Evolutionary conservation across 2,888 invertebrate species (phyloP).

Genomic region (Hirtodrosophila histrioides): DNA sequence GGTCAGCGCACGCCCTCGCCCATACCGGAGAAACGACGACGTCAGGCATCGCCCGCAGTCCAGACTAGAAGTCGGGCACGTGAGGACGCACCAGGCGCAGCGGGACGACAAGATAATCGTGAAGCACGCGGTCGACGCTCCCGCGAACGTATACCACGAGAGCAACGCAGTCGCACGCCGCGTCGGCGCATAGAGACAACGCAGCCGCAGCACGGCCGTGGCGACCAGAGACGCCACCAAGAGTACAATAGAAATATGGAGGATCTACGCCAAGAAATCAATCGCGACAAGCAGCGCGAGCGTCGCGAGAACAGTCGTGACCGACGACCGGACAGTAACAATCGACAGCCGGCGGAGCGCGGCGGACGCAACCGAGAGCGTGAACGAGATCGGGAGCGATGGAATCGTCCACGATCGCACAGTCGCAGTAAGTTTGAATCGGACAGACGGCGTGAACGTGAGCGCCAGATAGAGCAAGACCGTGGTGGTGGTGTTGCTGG

Average conservation of each 20-base stretch:
- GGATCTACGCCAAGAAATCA: constrained; percentile 84
- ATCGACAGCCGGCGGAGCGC: constrained; percentile 74
- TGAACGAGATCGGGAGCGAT: constrained; percentile 81
- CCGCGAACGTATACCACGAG: constrained; percentile 22
- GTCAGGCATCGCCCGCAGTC: constrained; percentile 51
- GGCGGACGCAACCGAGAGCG: constrained; percentile 42
- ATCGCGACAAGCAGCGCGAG: constrained; percentile 85
- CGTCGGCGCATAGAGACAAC: constrained; percentile 54
- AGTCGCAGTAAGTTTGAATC: constrained; percentile 84
- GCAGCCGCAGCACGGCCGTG: constrained; percentile 47
- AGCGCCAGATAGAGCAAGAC: constrained; percentile 83
- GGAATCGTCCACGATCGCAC: constrained; percentile 81
- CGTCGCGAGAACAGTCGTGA: constrained; percentile 84
- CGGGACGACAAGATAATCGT: constrained; percentile 37
- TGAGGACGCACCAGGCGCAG: constrained; percentile 44
- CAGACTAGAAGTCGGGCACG: constrained; percentile 41
- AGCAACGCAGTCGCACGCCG: constrained; percentile 60
- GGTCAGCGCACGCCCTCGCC: constrained; percentile 85
- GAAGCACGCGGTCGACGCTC: constrained; percentile 42
- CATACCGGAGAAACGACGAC: constrained; percentile 79
- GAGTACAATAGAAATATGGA: constrained; percentile 83
- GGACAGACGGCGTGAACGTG: constrained; percentile 82
- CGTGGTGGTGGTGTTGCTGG: constrained; percentile 81
- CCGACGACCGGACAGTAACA: constrained; percentile 57
- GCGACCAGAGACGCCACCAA: constrained; percentile 84